Evolutionary conservation across 2,888 invertebrate species (phyloP).

Genomic region (Cotesia congregata): DNA sequence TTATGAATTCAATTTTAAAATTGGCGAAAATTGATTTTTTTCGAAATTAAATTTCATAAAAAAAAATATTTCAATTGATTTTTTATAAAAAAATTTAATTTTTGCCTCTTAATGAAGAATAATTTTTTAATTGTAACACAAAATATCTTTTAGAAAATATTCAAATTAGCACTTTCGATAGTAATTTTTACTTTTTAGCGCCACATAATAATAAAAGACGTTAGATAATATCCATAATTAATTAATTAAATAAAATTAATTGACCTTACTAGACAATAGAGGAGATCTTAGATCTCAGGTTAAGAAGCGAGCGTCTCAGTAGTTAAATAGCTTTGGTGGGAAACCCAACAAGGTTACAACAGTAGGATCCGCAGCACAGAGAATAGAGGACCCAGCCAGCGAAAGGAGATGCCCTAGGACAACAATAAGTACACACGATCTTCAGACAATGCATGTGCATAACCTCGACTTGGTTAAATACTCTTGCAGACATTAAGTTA

Average conservation of each 20-base stretch:
- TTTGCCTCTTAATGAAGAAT: too few relatives aligned
- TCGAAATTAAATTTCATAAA: too few relatives aligned
- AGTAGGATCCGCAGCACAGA: conserved; percentile 8
- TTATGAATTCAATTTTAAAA: too few relatives aligned
- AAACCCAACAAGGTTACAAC: conserved; percentile 9
- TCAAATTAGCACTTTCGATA: conserved; percentile 37
- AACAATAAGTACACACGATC: conserved; percentile 33
- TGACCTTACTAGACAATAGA: not conserved
- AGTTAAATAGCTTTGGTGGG: not conserved
- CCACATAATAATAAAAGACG: not conserved
- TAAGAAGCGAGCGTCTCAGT: not conserved
- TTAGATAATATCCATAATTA: conserved; percentile 1
- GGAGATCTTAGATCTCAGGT: not conserved
- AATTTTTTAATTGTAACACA: too few relatives aligned
- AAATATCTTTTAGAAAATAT: too few relatives aligned
- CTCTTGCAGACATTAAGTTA: not conserved
- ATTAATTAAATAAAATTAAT: conserved; percentile 13
- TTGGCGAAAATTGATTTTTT: too few relatives aligned
- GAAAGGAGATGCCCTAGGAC: conserved; percentile 29
- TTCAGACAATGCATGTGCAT: conserved; percentile 49
- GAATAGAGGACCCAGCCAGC: not conserved
- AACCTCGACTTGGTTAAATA: conserved; percentile 44
- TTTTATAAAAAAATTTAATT: too few relatives aligned
- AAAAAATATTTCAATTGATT: too few relatives aligned
- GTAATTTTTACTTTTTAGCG: conserved; percentile 4